Conservation (phyloP, 2,113 vertebrate genomes). For the Sebastes fasciatus region DNA sequence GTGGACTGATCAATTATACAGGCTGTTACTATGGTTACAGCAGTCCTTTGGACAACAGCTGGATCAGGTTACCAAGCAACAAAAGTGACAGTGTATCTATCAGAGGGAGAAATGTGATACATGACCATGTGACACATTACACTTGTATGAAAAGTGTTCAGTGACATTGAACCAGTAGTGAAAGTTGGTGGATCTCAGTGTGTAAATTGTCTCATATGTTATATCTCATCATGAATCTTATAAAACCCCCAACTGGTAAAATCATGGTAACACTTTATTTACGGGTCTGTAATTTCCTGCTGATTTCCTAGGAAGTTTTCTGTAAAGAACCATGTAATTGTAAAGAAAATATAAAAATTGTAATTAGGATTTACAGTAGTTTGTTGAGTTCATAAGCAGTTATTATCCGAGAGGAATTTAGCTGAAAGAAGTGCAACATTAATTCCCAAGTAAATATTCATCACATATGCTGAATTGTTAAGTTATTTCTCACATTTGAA, state of each 20-base stretch:
- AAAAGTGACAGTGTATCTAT: slow-evolving; percentile 61
- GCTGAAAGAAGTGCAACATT: not conserved
- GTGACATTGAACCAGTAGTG: not conserved
- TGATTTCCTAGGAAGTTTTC: not conserved
- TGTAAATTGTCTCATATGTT: not conserved
- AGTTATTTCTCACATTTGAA: not conserved
- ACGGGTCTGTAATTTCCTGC: not conserved
- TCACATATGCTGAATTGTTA: not conserved
- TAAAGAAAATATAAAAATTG: not conserved
- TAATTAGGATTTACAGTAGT: not conserved
- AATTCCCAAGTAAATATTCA: not conserved
- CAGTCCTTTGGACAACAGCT: slow-evolving; percentile 42
- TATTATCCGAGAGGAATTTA: not conserved
- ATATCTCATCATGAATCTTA: not conserved
- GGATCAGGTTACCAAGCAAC: slow-evolving; percentile 67
- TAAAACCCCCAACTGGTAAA: not conserved
- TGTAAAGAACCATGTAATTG: not conserved
- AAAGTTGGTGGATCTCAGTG: slow-evolving; percentile 20
- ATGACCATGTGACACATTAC: slow-evolving; percentile 31
- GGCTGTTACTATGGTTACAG: slow-evolving; percentile 66
- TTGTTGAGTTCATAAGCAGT: not conserved
- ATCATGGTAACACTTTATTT: not conserved
- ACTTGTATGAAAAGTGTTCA: not conserved
- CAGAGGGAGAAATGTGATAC: slow-evolving; percentile 50
- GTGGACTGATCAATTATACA: slow-evolving; percentile 74